phyloP scores from a whole-genome alignment of 2,888 invertebrate species.

The Ametastegia equiseti region DNA sequence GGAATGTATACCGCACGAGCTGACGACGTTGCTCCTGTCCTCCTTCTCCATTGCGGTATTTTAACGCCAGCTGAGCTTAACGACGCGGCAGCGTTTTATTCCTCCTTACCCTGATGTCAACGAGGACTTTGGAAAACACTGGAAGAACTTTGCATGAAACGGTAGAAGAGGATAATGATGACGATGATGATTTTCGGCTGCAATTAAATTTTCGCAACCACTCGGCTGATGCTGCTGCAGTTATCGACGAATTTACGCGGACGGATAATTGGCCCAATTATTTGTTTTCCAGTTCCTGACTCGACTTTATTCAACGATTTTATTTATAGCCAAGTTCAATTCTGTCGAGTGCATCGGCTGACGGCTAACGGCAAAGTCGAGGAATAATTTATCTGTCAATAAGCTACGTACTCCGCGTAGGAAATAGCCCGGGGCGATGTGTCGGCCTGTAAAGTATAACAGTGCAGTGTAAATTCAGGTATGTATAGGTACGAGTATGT shows the following conservation, averaged over 20 bases:
- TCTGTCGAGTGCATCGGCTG: background rate
- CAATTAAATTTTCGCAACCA: background rate
- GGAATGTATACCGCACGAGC: too few species aligned
- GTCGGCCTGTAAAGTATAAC: background rate
- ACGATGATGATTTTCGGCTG: background rate
- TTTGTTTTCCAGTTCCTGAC: background rate
- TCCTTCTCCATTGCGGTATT: conserved; percentile 7
- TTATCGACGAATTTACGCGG: background rate
- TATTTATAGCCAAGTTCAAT: background rate
- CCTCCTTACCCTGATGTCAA: background rate
- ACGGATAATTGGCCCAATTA: background rate
- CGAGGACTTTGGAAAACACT: background rate
- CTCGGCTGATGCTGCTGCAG: background rate
- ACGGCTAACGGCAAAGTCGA: background rate
- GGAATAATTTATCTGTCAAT: background rate
- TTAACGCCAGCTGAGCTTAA: conserved; percentile 10
- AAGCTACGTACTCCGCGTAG: background rate
- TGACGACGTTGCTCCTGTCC: background rate
- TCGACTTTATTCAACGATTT: background rate
- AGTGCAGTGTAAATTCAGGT: background rate
- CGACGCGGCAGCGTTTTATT: background rate
- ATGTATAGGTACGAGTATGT: background rate
- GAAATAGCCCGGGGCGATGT: too few species aligned
- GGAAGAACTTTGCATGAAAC: background rate
- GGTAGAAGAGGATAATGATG: background rate